Evolutionary conservation across 2,888 invertebrate genomes (phyloP), one percentile per base, ranked within the genome.

Genomic region (Epistrophe grossulariae): DNA sequence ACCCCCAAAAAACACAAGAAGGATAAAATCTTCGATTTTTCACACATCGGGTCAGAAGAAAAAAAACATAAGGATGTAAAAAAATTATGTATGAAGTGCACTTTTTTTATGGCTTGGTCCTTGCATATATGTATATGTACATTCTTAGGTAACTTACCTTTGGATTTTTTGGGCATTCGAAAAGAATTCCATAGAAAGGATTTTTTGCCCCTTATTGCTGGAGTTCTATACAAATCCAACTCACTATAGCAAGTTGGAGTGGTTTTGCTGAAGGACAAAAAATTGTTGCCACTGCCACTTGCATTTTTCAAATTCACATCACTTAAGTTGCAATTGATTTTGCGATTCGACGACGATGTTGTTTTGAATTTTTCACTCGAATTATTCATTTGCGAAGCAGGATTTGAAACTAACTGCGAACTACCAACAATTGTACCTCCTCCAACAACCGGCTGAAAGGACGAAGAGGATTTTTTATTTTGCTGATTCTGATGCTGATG

Each of bases 171-270:
- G 83, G 92, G 92, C 89, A 92, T 89, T 45, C 93, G 92, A 90
- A 93, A 92, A 55, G 93, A 93, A 66, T 91, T 93, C 93, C 93
- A 93, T 64, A 93, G 88, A 74, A 93, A 92, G 70, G 92, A 89
- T 45, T 92, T 91, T 83, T 92, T 92, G 59, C 90, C 91, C 28
- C 90, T 89, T 83, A 91, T 79, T 45, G 88, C 90, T 74, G 90
- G 89, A 80, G 89, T 89, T 55, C 91, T 90, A 89, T 91, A 91
- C 74, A 92, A 89, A 89, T 92, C 91, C 90, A 92, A 89, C 88
- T 92, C 92, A 80, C 91, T 92, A 88, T 89, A 89, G 60, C 88
- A 89, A 38, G 88, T 82, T 57, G 89, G 38, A 17, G 89, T 68
- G 50, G 85, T 80, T 43, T 60, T 72, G 72, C 66, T 72, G 45